These are phyloP conservation scores for Phorcus lineatus DNA, from an alignment of 2,888 invertebrate genomes.

Conservation along the genomic window DNA sequence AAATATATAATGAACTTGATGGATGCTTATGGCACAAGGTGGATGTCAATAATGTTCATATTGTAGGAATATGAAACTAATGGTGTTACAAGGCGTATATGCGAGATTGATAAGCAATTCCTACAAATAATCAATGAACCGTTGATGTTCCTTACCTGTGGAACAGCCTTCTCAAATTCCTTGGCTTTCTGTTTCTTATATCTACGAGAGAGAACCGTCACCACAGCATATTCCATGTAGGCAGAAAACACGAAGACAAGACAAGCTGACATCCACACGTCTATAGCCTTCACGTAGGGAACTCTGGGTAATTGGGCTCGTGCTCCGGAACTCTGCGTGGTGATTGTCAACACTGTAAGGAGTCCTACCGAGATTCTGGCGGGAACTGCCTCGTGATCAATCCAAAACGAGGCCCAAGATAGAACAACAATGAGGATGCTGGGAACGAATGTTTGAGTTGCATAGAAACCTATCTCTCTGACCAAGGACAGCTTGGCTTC, in stretches of 20 bases:
- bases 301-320: constrained; percentile 44
- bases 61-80: too few species aligned
- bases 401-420: constrained; percentile 48
- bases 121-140: too few species aligned
- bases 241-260: constrained; percentile 49
- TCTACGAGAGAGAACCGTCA: constrained; percentile 43
- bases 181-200: neutral
- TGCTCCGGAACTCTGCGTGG: constrained; percentile 49
- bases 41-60: too few species aligned
- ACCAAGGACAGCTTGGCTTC: constrained; percentile 39
- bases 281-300: constrained; percentile 51
- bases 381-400: constrained; percentile 46
- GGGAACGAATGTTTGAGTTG: constrained; percentile 49
- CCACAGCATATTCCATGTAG: constrained; percentile 47
- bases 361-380: constrained; percentile 48
- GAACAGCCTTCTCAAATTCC: too few species aligned
- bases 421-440: constrained; percentile 48
- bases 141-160: too few species aligned
- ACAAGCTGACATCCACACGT: constrained; percentile 51
- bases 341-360: constrained; percentile 52
- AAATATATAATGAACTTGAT: too few species aligned
- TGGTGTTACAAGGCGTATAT: too few species aligned
- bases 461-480: constrained; percentile 45
- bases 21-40: too few species aligned
- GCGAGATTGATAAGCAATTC: too few species aligned